These are phyloP conservation scores for Triplophysa rosa DNA, from an alignment of 2,113 vertebrate species.

Conservation along the genomic window DNA sequence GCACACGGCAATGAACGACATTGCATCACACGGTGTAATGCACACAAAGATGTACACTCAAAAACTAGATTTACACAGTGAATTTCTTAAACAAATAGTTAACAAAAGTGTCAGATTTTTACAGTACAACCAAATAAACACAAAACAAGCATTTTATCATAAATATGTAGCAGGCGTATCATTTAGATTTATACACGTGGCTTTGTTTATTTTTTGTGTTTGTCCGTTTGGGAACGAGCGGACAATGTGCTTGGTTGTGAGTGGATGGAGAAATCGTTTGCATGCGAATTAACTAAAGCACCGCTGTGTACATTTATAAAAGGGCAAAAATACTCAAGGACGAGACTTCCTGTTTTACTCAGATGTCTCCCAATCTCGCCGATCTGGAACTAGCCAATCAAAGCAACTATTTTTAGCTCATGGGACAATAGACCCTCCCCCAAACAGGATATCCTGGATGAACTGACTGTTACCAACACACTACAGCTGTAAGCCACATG, in stretches of 20 bases:
- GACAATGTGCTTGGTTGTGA: neutral
- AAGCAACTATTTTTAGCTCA: slow-evolving; percentile 65
- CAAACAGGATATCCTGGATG: slow-evolving; percentile 76
- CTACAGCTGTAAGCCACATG: slow-evolving; percentile 53
- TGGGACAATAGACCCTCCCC: slow-evolving; percentile 68
- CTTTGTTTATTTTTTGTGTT: slow-evolving; percentile 14
- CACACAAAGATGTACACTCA: neutral
- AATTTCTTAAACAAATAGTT: neutral
- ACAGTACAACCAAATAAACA: slow-evolving; percentile 10
- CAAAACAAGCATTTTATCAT: neutral
- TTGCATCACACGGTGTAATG: slow-evolving; percentile 12
- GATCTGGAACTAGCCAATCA: slow-evolving; percentile 64
- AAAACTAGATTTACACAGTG: neutral
- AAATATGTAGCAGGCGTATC: slow-evolving; percentile 17
- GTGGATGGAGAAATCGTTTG: neutral
- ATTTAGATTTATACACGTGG: too few relatives aligned
- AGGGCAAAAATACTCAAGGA: slow-evolving; percentile 20
- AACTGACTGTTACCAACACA: slow-evolving; percentile 68
- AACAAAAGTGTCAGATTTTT: neutral
- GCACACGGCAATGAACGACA: slow-evolving; percentile 22
- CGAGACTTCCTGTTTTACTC: slow-evolving; percentile 67
- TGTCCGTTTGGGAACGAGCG: slow-evolving; percentile 14
- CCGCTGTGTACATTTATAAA: slow-evolving; percentile 52
- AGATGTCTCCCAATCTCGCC: slow-evolving; percentile 24
- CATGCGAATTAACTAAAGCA: slow-evolving; percentile 54